These are phyloP conservation scores for Pammene aurita DNA, from an alignment of 2,888 invertebrate species.

Conservation along the genomic window DNA sequence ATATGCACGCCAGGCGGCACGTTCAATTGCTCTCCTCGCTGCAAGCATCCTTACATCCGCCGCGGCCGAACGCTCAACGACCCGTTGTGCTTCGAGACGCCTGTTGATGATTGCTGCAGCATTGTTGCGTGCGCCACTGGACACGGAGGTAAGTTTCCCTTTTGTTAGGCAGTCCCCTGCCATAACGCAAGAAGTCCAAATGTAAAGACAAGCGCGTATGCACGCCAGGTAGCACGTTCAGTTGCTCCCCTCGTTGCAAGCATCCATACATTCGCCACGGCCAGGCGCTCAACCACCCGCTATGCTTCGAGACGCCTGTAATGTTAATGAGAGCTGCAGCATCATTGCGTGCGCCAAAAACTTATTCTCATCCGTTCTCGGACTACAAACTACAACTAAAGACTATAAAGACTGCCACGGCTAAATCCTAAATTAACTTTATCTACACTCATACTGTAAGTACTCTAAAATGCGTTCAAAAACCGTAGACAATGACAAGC, in stretches of 20 bases:
- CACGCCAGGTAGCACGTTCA: constrained; percentile 84
- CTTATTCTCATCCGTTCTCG: too few species aligned
- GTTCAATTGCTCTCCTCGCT: constrained; percentile 89
- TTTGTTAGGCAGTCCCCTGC: not conserved
- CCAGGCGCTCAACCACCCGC: constrained; percentile 85
- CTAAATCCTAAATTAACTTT: too few species aligned
- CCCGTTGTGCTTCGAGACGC: constrained; percentile 88
- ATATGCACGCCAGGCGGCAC: constrained; percentile 86
- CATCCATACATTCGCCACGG: constrained; percentile 88
- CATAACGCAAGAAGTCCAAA: not conserved
- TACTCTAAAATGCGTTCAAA: too few species aligned
- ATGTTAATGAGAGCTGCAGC: constrained; percentile 88
- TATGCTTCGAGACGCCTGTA: constrained; percentile 88
- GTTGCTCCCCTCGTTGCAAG: constrained; percentile 88
- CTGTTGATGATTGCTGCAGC: constrained; percentile 87
- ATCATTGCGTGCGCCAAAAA: constrained; percentile 87
- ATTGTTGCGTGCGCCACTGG: constrained; percentile 87
- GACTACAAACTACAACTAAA: too few species aligned
- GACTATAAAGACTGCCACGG: too few species aligned
- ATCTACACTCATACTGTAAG: too few species aligned
- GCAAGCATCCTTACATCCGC: constrained; percentile 87
- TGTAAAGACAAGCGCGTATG: constrained; percentile 92
- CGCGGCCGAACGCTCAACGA: constrained; percentile 87
- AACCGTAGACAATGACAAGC: too few species aligned
- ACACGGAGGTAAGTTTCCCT: constrained; percentile 58